Evolutionary conservation across 1,140 invertebrate genomes (phyloP).

Genomic region (Papilio polyxenes): DNA sequence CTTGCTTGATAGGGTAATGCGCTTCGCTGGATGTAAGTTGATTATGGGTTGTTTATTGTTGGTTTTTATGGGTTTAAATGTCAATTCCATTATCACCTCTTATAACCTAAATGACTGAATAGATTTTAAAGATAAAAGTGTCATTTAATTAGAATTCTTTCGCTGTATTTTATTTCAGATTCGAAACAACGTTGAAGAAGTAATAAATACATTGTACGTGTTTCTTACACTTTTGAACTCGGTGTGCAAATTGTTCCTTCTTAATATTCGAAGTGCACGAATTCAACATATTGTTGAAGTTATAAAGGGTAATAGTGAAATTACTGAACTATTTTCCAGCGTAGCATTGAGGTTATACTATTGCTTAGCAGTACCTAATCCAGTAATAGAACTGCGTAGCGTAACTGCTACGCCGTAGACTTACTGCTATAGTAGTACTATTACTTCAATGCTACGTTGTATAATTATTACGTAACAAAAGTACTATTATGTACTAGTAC

Average conservation of each 20-base stretch:
- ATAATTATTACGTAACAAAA: no score
- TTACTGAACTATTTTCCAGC: background rate
- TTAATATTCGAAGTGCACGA: constrained; percentile 1
- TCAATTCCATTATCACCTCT: no score
- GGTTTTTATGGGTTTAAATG: no score
- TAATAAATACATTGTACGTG: background rate
- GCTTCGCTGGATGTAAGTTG: no score
- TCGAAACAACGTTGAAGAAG: background rate
- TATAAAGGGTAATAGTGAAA: background rate
- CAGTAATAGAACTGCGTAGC: background rate
- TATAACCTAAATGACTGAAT: no score
- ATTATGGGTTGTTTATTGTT: no score
- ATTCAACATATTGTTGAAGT: background rate
- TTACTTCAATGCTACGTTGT: background rate
- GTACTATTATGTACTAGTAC: no score
- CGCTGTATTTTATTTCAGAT: background rate
- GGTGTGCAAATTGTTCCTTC: background rate
- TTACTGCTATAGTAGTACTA: background rate
- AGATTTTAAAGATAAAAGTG: no score
- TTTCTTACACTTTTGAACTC: background rate
- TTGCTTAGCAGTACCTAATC: no score
- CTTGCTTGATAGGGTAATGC: no score
- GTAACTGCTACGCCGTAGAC: background rate
- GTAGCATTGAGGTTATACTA: background rate
- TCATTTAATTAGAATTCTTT: no score